phyloP scores from a whole-genome alignment of 2,888 invertebrate species.

The Anthrax anthrax region DNA sequence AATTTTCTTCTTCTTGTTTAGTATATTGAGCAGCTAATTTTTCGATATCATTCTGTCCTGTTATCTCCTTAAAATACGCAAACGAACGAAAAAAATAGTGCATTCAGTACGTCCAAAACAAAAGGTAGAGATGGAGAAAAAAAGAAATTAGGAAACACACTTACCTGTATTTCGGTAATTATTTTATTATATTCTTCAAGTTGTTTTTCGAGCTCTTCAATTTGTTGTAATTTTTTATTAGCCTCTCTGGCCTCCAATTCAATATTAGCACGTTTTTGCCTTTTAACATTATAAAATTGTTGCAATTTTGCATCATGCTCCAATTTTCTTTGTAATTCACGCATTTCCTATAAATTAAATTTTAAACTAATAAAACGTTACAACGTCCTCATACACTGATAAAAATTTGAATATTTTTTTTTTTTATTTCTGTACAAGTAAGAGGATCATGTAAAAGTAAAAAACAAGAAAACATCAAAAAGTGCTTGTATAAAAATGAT shows the following conservation, averaged over 20 bases:
- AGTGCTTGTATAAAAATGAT: too few species aligned
- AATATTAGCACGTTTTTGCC: conserved; percentile 59
- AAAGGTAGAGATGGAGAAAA: too few species aligned
- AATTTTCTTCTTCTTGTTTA: conserved; percentile 81
- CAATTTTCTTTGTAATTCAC: conserved; percentile 69
- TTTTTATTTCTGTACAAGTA: too few species aligned
- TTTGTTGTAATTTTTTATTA: conserved; percentile 50
- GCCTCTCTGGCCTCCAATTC: conserved; percentile 61
- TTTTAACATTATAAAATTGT: conserved; percentile 72
- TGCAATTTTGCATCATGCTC: conserved; percentile 75
- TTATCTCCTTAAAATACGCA: conserved; percentile 16
- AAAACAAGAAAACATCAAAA: too few species aligned
- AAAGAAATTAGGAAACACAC: too few species aligned
- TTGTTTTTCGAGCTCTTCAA: conserved; percentile 53
- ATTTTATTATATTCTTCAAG: conserved; percentile 61
- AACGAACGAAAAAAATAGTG: not conserved
- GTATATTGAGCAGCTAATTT: conserved; percentile 58
- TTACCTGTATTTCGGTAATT: conserved; percentile 54
- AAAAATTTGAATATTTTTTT: too few species aligned
- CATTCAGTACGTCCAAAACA: too few species aligned
- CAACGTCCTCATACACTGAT: too few species aligned
- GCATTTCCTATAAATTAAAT: conserved; percentile 50
- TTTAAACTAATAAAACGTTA: too few species aligned
- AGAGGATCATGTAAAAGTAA: too few species aligned
- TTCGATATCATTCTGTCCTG: conserved; percentile 50